phyloP scores from a whole-genome alignment of 2,113 vertebrate genomes.

The Sceloporus tristichus region DNA sequence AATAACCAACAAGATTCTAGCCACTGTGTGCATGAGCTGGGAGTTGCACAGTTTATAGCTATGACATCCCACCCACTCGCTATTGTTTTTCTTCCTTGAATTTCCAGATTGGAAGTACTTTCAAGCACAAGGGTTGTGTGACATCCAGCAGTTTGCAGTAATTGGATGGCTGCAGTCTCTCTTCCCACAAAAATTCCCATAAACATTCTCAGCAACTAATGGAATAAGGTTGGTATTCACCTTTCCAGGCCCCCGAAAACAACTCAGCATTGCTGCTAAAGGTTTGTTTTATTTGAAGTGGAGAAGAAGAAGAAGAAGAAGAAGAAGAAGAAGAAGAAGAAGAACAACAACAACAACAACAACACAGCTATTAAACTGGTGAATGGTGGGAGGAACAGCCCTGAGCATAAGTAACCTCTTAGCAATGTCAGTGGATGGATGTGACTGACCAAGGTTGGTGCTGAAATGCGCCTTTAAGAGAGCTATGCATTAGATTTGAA shows the following conservation, averaged over 20 bases:
- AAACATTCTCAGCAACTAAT: slow-evolving; percentile 29
- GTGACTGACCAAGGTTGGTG: not conserved
- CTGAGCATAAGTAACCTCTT: slow-evolving; percentile 31
- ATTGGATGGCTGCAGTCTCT: not conserved
- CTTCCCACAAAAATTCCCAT: slow-evolving; percentile 27
- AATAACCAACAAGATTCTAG: too few relatives aligned
- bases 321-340: too few relatives aligned
- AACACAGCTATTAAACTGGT: slow-evolving; percentile 15
- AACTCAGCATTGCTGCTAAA: slow-evolving; percentile 10
- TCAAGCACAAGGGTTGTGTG: slow-evolving; percentile 1
- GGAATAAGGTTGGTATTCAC: slow-evolving; percentile 3
- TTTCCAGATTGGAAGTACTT: slow-evolving; percentile 3
- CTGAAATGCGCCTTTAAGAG: not conserved
- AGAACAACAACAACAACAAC: too few relatives aligned
- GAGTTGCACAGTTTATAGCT: not conserved
- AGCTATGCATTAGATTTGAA: slow-evolving; percentile 20
- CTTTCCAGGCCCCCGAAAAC: not conserved
- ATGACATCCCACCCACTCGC: not conserved
- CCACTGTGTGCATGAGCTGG: not conserved
- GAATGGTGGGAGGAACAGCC: slow-evolving; percentile 23
- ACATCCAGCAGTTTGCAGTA: slow-evolving; percentile 22
- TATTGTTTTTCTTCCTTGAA: not conserved
- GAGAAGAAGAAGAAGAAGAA: not conserved
- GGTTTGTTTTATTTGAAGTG: slow-evolving; percentile 19
- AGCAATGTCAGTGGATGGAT: slow-evolving; percentile 37